These are phyloP conservation scores for Trimorus sp. DNA, from an alignment of 2,888 invertebrate genomes.

Conservation along the genomic window DNA sequence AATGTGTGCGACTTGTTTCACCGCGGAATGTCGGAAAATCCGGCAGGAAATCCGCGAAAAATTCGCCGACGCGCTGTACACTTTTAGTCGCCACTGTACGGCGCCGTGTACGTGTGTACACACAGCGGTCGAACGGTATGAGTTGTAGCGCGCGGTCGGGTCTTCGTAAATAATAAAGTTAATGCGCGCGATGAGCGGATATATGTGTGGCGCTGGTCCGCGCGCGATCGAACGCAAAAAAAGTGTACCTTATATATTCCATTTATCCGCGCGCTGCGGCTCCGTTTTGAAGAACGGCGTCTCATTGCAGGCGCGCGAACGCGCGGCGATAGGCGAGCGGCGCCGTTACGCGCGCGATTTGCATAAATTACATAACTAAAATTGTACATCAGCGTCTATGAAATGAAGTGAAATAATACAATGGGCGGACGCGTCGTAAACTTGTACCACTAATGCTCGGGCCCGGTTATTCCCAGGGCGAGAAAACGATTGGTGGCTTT, in stretches of 20 bases:
- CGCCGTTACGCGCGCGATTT: conserved; percentile 51
- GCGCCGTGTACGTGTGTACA: neutral
- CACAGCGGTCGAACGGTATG: conserved; percentile 52
- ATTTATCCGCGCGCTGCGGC: conserved; percentile 59
- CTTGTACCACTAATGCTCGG: conserved; percentile 46
- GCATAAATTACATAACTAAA: conserved; percentile 63
- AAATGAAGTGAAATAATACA: conserved; percentile 56
- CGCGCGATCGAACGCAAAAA: conserved; percentile 53
- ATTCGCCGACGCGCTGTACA: too few species aligned
- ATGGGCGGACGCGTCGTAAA: conserved; percentile 55
- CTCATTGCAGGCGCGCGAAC: conserved; percentile 41
- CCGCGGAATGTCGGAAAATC: too few species aligned
- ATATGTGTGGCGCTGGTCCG: conserved; percentile 46
- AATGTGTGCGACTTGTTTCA: too few species aligned
- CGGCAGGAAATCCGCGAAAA: too few species aligned
- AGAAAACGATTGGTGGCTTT: conserved; percentile 18
- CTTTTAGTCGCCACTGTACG: conserved; percentile 13
- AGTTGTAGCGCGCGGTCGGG: conserved; percentile 46
- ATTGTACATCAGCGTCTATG: conserved; percentile 48
- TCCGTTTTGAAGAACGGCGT: conserved; percentile 49
- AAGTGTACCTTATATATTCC: conserved; percentile 52
- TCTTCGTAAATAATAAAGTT: conserved; percentile 61
- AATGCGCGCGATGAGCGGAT: conserved; percentile 58
- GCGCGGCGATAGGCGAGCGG: conserved; percentile 22
- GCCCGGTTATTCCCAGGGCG: neutral